Base-by-base conservation (phyloP, 2,113 vertebrate species). In the Zosterops pallidus region DNA sequence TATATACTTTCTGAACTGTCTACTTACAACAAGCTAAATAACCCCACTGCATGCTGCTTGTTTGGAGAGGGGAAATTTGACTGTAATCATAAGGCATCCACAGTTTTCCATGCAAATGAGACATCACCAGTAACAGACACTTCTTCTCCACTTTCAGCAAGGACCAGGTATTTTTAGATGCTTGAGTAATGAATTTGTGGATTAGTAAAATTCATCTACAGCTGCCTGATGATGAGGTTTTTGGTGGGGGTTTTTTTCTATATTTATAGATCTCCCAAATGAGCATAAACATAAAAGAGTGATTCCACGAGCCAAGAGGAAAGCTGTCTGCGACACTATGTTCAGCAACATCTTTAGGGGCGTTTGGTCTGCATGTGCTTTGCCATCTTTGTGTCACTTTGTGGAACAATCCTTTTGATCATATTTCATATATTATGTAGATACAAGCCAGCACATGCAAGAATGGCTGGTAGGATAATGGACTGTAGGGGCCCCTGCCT, bases 251-350 rank as follows among this genome's bases (percentile, higher is more conserved):
- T 87, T 82, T 14, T 79, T 81, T 81, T 60, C 82, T 46, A 31
- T 90, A 96, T 95, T 94, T 96, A 90, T 89, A 96, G 76, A 63
- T 56, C 47, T 91, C 79, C 82, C 79, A 95, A 86, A 90, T 70
- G 71, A 95, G 50, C 80, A 71, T 81, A 92, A 92, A 94, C 86
- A 95, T 88, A 52, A 94, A 93, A 77, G 7, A 95, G 92, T n/a
- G 68, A 86, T 75, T 93, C 95, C 90, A 88, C 21, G 60, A 93
- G 79, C 67, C 56, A 65, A 65, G 52, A 76, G 63, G 50, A 82
- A 95, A 83, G 47, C 68, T 80, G 76, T 71, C 75, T 93, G 63
- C 0, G 0, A 70, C 2, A 1, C 64, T 17, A 69, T 0, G 0
- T 76, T 83, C 63, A 59, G 83, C 50, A 83, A 39, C 20, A 85